Base-by-base conservation (phyloP, 2,797 vertebrate genomes). In the Rhynchonycteris naso region DNA sequence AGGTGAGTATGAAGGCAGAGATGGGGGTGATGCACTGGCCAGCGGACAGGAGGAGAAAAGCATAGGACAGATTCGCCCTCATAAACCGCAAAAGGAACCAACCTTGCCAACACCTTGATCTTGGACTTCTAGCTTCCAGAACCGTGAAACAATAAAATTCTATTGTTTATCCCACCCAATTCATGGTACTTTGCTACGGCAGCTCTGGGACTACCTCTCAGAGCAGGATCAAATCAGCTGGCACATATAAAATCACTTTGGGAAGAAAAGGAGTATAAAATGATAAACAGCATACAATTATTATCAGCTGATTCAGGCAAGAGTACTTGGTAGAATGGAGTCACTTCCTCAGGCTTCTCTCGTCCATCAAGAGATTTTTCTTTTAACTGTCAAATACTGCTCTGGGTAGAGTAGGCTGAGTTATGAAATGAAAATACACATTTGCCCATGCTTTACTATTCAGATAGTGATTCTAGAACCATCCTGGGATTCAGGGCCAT, bases 71-170 rank as follows among this genome's bases (percentile, higher is more conserved):
- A 26, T 38, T 90, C 47, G 18, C 38, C 19, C 54, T 65, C n/a
- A 38, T 19, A 28, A 33, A 5, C 52, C n/a, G 66, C 59, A n/a
- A 59, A 43, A 38, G 86, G 47, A 65, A 24, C 35, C 16, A 7
- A 33, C n/a, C 18, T 59, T 69, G 19, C 59, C 15, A 8, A 28
- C 35, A 21, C 50, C 65, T 74, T 15, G 47, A 14, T 10, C 68
- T 65, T 66, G 61, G 12, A 38, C 35, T 54, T 65, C 54, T 16
- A 21, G 35, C 16, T 61, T n/a, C 21, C 19, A 50, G 61, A 52
- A 65, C 52, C 0, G 1, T 1, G 16, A 43, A 30, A 54, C 26
- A 18, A 43, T 12, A n/a, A 1, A 12, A 19, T 33, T 56, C 30
- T 50, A 7, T 52, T 56, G 3, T 18, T 68, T 66, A 35, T 72